Conservation (phyloP, 2,797 vertebrate genomes). For the Neosalanx taihuensis region DNA sequence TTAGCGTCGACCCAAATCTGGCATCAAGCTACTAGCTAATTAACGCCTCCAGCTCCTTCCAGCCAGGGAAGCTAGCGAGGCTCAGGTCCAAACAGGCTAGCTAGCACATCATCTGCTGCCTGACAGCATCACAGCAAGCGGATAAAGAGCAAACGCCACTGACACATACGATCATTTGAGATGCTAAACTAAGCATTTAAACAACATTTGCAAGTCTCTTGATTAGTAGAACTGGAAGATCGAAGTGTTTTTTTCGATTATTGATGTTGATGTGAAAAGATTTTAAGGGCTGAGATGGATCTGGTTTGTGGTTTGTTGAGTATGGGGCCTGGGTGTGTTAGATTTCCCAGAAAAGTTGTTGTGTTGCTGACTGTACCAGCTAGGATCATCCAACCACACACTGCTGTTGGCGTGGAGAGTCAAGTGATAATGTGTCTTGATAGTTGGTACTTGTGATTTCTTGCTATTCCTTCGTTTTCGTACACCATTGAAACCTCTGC, state of each 20-base stretch:
- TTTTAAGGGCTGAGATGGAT: neutral
- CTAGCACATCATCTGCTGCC: conserved; percentile 56
- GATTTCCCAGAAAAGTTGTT: no score
- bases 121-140: conserved; percentile 61
- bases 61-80: conserved; percentile 51
- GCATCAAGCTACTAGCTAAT: conserved; percentile 68
- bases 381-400: no score
- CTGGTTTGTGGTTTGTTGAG: neutral
- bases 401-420: no score
- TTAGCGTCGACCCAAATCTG: conserved; percentile 58
- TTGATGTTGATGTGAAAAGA: neutral
- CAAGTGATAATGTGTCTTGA: no score
- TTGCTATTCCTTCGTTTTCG: no score
- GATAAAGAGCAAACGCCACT: conserved; percentile 37
- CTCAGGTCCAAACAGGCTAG: conserved; percentile 33
- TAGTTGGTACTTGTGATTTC: no score
- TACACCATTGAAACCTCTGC: no score
- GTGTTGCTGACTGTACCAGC: no score
- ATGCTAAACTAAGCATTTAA: conserved; percentile 43
- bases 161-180: conserved; percentile 38
- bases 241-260: neutral
- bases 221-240: conserved; percentile 22
- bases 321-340: neutral
- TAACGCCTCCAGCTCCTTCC: conserved; percentile 68
- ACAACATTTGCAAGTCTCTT: conserved; percentile 45